phyloP scores from a whole-genome alignment of 2,888 invertebrate genomes.

The Hydrotaea cyrtoneurina region DNA sequence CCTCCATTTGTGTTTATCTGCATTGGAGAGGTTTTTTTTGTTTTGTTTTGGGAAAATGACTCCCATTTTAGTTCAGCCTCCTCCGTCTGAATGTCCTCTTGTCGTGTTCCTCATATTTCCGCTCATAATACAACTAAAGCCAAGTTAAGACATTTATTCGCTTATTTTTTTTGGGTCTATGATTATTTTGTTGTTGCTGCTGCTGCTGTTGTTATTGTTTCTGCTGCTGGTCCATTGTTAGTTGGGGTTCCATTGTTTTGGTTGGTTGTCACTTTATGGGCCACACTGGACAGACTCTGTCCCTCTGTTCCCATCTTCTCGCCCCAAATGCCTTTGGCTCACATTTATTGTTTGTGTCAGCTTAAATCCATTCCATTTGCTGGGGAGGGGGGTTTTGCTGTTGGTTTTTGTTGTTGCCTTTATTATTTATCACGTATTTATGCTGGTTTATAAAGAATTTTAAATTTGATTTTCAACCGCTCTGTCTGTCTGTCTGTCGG shows the following conservation, averaged over 20 bases:
- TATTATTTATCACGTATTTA: constrained; percentile 50
- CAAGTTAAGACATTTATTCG: constrained; percentile 50
- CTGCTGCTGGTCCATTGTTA: constrained; percentile 24
- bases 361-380: constrained; percentile 39
- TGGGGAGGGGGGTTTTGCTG: background rate
- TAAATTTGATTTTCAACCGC: constrained; percentile 39
- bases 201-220: background rate
- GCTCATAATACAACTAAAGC: constrained; percentile 43
- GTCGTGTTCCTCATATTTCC: constrained; percentile 43
- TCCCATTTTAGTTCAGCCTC: constrained; percentile 8
- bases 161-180: constrained; percentile 36
- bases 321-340: background rate
- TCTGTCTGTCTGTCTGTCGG: constrained; percentile 3
- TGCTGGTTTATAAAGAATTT: constrained; percentile 44
- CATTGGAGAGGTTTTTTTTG: no score
- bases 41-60: background rate
- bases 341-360: constrained; percentile 26
- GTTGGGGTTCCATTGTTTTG: constrained; percentile 22
- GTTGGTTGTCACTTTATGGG: constrained; percentile 13
- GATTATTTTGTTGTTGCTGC: constrained; percentile 23
- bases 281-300: background rate
- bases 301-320: background rate
- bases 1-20: background rate
- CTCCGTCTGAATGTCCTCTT: constrained; percentile 9
- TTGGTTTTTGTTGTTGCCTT: constrained; percentile 12